A percentile compares a stretch with the other conserved stretches of the same genome.
Conservation (phyloP, 2,797 vertebrate species). For the Sebastes minor region DNA sequence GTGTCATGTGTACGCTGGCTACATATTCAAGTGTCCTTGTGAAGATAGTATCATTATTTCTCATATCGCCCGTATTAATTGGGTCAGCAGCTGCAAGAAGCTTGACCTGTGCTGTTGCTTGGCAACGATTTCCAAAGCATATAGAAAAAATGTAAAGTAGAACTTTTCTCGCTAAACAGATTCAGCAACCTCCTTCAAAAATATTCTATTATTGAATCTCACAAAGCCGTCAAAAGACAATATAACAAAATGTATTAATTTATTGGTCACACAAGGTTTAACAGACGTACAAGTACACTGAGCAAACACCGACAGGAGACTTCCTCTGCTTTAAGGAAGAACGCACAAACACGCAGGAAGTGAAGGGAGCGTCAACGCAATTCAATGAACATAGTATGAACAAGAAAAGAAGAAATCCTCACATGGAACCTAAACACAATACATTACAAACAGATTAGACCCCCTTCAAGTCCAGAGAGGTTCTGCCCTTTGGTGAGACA, state of each 20-base stretch:
- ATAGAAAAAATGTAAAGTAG: constrained; percentile 56
- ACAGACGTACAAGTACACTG: constrained; percentile 52
- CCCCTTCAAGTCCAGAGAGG: constrained; percentile 36
- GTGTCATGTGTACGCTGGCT: constrained; percentile 47
- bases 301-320: constrained; percentile 36
- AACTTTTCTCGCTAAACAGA: constrained; percentile 36
- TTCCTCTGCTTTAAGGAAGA: constrained; percentile 24
- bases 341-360: constrained; percentile 19
- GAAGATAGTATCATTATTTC: constrained; percentile 74
- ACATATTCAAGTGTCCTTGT: constrained; percentile 64
- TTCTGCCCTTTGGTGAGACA: constrained; percentile 58
- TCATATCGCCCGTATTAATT: constrained; percentile 75
- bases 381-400: constrained; percentile 27
- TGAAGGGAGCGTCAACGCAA: constrained; percentile 35
- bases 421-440: constrained; percentile 43
- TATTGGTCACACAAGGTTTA: constrained; percentile 63
- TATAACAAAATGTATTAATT: constrained; percentile 61
- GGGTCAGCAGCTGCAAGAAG: constrained; percentile 75
- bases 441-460: constrained; percentile 45
- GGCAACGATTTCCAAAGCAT: constrained; percentile 70
- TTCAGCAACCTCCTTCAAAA: constrained; percentile 18
- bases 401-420: constrained; percentile 11
- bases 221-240: not conserved
- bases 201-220: not conserved
- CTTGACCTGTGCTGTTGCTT: constrained; percentile 75